Base-by-base conservation (phyloP, 2,113 vertebrate species). In the Charadrius vociferus region DNA sequence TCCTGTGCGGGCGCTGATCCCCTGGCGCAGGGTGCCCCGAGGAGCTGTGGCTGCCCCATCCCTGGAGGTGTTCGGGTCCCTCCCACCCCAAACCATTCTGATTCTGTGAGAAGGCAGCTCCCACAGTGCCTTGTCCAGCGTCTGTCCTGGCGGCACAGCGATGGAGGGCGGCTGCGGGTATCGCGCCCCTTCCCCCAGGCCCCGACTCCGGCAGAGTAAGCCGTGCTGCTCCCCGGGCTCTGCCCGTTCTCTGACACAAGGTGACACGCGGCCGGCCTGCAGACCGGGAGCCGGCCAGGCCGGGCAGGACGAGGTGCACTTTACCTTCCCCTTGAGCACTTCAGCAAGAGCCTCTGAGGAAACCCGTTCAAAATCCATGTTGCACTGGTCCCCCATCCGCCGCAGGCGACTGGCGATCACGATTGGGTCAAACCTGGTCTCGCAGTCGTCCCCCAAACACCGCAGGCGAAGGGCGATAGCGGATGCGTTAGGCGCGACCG, bases 301-400 rank as follows among this genome's bases (percentile, higher is more conserved):
- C 49, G 5, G 62, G 73, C 15, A 80, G 37, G 63, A 39, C 10
- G 34, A 58, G 77, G 12, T 2, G 8, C 3, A 11, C 30, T 26
- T 97, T 73, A 98, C 98, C 97, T 97, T 78, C 61, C 59, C 95
- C 7, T 2, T 30, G 32, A 3, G 36, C 11, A 81, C 41, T 68
- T 80, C 81, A 61, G 15, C 26, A 26, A 97, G 81, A 58, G 88
- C 1, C 2, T 34, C 52, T 30, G 45, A 65, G 52, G 36, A 92
- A 81, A 80, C 20, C 41, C 23, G 36, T 70, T 97, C 97, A n/a
- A 98, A 17, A 24, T 98, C 97, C 73, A 22, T 17, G 36, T 97
- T 97, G 94, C 90, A 96, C 80, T 80, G 8, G 37, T 98, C 98
- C 52, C 97, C 97, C 34, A 98, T 36, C 65, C 6, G 47, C 62